Base-by-base conservation (phyloP, 2,113 vertebrate genomes). In the Mellivora capensis region DNA sequence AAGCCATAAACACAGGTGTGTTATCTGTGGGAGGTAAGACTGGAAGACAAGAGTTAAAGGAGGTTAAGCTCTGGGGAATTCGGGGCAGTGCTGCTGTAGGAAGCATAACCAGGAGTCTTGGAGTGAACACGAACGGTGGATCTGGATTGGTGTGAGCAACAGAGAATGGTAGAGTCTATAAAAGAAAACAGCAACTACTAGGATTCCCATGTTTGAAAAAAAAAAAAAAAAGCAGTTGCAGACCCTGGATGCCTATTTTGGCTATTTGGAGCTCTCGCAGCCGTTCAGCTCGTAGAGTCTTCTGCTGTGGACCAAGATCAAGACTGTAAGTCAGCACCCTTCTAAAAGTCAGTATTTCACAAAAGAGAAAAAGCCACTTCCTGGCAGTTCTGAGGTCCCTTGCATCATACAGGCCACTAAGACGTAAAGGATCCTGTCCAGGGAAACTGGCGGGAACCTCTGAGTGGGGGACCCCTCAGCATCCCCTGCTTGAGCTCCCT, bases 401-500 rank as follows among this genome's bases (percentile, higher is more conserved):
- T 5, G 0, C 0, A 0, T 89, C 83, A n/a, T 71, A 80, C 83
- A 94, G 88, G 71, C 94, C 87, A 42, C 42, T 79, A 87, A 88
- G 83, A 97, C 76, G 80, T 39, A 87, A 87, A 88, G 94, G 90
- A 83, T 94, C 87, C 54, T 67, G 12, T 82, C 29, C 20, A 31
- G 12, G 80, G 87, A 95, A 95, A 91, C 8, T 74, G 91, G 84
- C 94, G 72, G 25, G 82, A 83, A 89, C 69, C 34, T 79, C 34
- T 11, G 21, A 92, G 74, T 84, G 84, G 87, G 49, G 77, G n/a
- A 81, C 27, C 69, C 96, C 93, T 86, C 96, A 54, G 95, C 62
- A n/a, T 20, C 34, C 52, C 88, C 74, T 96, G 90, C 23, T 15
- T 0, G 0, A 82, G 37, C 71, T 64, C 76, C 83, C 80, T 39